Percentiles rank a stretch among this genome's conserved stretches.
phyloP scores from a whole-genome alignment of 2,797 vertebrate genomes.

The Notolabrus celidotus region DNA sequence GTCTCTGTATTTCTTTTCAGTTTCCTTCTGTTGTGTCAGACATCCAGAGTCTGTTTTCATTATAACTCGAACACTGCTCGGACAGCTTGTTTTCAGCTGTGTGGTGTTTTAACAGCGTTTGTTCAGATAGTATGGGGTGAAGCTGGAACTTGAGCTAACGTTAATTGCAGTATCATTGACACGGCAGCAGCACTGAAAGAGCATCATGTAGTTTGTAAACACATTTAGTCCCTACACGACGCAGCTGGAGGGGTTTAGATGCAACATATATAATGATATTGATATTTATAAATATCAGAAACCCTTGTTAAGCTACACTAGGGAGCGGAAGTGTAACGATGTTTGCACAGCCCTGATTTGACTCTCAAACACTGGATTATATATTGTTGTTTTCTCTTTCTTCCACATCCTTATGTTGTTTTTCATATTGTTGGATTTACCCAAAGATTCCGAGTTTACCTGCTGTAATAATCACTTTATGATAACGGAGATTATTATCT shows the following conservation, averaged over 20 bases:
- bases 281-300: too few species aligned
- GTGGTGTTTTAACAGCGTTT: too few species aligned
- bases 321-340: too few species aligned
- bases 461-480: neutral
- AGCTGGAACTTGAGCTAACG: neutral
- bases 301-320: too few species aligned
- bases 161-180: neutral
- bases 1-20: conserved; percentile 1
- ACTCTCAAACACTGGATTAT: neutral
- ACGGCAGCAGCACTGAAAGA: neutral
- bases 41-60: neutral
- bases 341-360: too few species aligned
- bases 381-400: neutral
- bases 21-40: neutral
- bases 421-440: neutral
- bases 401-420: conserved; percentile 8
- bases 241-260: accelerated
- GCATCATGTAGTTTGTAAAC: neutral
- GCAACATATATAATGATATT: too few species aligned
- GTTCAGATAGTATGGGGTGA: accelerated
- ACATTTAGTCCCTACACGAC: neutral
- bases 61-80: neutral
- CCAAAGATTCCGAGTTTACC: neutral
- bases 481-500: neutral
- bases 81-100: neutral